A percentile compares a stretch with the other conserved stretches of the same genome.
Conservation (phyloP, 2,113 vertebrate species). For the Alouatta palliata region DNA sequence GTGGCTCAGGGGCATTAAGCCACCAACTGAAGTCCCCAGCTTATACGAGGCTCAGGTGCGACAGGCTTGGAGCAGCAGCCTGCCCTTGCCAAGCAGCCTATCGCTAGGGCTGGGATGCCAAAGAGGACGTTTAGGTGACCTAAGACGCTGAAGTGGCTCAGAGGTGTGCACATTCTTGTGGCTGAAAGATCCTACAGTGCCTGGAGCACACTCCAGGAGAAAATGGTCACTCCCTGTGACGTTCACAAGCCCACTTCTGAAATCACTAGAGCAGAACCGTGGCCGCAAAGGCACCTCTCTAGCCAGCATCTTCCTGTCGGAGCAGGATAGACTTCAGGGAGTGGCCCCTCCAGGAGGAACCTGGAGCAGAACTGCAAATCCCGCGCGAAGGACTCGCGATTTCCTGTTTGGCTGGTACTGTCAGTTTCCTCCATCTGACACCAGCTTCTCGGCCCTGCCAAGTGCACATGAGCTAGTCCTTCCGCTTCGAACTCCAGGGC, state of each 20-base stretch:
- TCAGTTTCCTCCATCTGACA: no score
- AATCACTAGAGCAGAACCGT: neutral
- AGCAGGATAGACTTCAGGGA: neutral
- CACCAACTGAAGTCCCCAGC: neutral
- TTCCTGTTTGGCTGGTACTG: neutral
- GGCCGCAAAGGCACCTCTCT: no score
- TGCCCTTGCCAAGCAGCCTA: neutral
- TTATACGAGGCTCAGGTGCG: neutral
- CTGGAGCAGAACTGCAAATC: neutral
- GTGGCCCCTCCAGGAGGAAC: neutral
- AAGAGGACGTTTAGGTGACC: neutral
- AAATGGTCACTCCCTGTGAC: neutral
- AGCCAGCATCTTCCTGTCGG: neutral
- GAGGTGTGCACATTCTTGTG: neutral
- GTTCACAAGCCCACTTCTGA: neutral
- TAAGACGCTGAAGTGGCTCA: no score
- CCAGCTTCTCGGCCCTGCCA: no score
- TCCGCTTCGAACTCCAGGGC: no score
- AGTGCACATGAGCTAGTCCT: neutral
- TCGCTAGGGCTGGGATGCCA: neutral
- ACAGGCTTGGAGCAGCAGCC: neutral
- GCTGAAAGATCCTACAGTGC: neutral
- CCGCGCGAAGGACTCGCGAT: rapidly evolving
- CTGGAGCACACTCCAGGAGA: neutral
- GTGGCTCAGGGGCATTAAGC: neutral